phyloP scores from a whole-genome alignment of 2,888 invertebrate genomes.

The Megastigmus dorsalis region DNA sequence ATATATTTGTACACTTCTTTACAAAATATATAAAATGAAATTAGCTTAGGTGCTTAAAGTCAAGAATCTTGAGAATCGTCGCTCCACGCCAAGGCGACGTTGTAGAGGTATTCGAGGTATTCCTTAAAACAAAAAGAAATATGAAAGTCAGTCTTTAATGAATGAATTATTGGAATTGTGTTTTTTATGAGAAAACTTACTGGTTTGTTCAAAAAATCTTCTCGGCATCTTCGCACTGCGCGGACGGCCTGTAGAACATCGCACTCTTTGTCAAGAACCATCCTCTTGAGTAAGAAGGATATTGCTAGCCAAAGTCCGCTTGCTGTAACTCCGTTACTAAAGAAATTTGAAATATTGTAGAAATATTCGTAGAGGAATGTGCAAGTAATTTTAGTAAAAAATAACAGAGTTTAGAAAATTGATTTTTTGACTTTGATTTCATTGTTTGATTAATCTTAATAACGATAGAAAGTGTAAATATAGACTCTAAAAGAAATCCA shows the following conservation, averaged over 20 bases:
- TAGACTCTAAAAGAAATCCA: too few species aligned
- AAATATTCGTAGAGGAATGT: too few species aligned
- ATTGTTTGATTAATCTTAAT: too few species aligned
- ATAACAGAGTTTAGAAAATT: too few species aligned
- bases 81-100: slow-evolving; percentile 61
- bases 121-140: slow-evolving; percentile 63
- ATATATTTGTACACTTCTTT: too few species aligned
- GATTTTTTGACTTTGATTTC: too few species aligned
- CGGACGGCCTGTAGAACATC: slow-evolving; percentile 75
- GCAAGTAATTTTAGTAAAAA: too few species aligned
- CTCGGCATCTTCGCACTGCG: slow-evolving; percentile 73
- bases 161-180: not conserved
- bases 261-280: slow-evolving; percentile 75
- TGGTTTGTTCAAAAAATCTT: slow-evolving; percentile 70
- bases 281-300: slow-evolving; percentile 75
- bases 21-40: too few species aligned
- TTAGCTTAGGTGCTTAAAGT: too few species aligned
- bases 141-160: not conserved
- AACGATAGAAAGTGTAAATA: too few species aligned
- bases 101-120: slow-evolving; percentile 72
- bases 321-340: slow-evolving; percentile 75
- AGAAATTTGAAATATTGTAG: too few species aligned
- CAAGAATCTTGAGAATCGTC: too few species aligned
- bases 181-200: slow-evolving; percentile 60
- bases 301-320: slow-evolving; percentile 75